phyloP scores from a whole-genome alignment of 2,888 invertebrate species.

The Dynastes maya region DNA sequence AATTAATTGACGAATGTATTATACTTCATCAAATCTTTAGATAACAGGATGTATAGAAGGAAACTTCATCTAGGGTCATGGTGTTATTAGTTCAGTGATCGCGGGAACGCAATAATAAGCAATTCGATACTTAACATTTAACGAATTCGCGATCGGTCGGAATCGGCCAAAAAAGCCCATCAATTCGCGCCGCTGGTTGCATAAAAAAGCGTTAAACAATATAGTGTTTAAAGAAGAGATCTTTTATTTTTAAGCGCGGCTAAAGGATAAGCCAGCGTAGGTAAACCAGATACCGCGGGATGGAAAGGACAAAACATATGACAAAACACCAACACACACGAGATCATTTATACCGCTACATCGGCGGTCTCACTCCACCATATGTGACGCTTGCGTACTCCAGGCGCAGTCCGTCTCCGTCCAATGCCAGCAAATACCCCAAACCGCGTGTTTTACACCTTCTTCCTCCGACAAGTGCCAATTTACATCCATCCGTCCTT shows the following conservation, averaged over 20 bases:
- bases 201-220: slow-evolving; percentile 50
- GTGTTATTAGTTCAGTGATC: too few relatives aligned
- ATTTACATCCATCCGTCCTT: slow-evolving; percentile 79
- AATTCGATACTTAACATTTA: slow-evolving; percentile 3
- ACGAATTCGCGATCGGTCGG: background rate
- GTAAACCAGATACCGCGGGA: slow-evolving; percentile 63
- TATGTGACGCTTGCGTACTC: slow-evolving; percentile 69
- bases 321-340: slow-evolving; percentile 58
- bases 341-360: slow-evolving; percentile 48
- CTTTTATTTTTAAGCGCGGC: slow-evolving; percentile 56
- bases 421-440: slow-evolving; percentile 73
- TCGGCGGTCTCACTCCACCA: slow-evolving; percentile 54
- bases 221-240: slow-evolving; percentile 50
- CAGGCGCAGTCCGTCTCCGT: slow-evolving; percentile 70
- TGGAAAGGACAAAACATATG: slow-evolving; percentile 67
- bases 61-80: too few relatives aligned
- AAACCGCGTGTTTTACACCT: slow-evolving; percentile 69
- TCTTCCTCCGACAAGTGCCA: slow-evolving; percentile 71
- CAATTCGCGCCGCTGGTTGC: slow-evolving; percentile 24
- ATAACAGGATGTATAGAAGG: too few relatives aligned
- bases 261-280: slow-evolving; percentile 70
- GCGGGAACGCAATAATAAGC: background rate
- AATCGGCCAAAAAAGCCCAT: slow-evolving; percentile 6
- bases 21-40: too few relatives aligned
- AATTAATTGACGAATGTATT: too few relatives aligned